Conservation (phyloP, 2,113 vertebrate species). For the Cyphomyrus plagiostoma region DNA sequence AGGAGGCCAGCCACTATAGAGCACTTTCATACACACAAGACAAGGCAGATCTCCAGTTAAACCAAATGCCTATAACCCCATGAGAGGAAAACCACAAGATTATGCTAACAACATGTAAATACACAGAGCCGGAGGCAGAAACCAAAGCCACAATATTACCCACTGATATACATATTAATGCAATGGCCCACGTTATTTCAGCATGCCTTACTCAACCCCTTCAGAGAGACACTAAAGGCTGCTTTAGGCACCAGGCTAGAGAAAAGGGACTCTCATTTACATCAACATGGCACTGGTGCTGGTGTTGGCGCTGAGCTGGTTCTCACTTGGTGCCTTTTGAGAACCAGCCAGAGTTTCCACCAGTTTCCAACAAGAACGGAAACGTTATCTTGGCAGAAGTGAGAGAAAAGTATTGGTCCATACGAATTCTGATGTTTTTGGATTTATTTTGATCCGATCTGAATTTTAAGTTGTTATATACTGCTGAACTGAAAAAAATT, state of each 20-base stretch:
- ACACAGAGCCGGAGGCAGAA: background rate
- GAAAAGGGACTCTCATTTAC: no score
- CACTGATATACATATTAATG: background rate
- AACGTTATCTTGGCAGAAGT: background rate
- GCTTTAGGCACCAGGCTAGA: background rate
- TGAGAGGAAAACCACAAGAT: background rate
- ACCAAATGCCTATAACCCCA: background rate
- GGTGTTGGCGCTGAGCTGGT: background rate
- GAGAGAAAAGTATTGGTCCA: background rate
- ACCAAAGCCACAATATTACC: background rate
- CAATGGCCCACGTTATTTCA: background rate
- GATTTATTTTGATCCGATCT: background rate
- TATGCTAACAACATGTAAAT: background rate
- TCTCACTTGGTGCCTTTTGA: background rate
- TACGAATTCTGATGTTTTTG: background rate
- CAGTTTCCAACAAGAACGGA: background rate
- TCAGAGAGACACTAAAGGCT: background rate
- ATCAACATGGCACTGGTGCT: background rate
- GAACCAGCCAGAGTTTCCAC: background rate
- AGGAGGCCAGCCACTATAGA: background rate
- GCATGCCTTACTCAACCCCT: background rate
- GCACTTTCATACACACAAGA: background rate
- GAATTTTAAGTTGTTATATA: background rate
- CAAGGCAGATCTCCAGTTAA: background rate
- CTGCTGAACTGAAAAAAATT: background rate